Evolutionary conservation across 2,113 vertebrate genomes (phyloP).

Genomic region (Bubalus kerabau): DNA sequence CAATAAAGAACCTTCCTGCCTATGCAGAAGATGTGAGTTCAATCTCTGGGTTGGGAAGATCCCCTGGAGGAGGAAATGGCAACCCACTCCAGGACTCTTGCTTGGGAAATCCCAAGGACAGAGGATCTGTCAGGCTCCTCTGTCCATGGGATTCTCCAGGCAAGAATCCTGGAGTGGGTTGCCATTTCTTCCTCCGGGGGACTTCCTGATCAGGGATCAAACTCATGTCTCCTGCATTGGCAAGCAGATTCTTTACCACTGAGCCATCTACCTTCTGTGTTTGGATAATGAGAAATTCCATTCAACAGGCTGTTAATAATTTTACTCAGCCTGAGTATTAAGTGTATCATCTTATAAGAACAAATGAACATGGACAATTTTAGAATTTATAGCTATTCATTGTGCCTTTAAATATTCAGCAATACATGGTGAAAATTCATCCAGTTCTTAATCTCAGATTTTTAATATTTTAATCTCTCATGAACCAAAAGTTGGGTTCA

Average conservation of each 20-base stretch:
- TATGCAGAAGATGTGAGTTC: neutral
- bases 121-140: neutral
- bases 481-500: neutral
- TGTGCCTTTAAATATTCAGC: neutral
- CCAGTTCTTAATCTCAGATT: neutral
- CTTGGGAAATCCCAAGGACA: neutral
- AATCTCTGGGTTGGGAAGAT: neutral
- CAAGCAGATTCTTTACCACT: neutral
- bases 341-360: neutral
- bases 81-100: neutral
- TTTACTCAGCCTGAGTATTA: neutral
- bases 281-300: constrained; percentile 1
- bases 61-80: neutral
- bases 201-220: neutral
- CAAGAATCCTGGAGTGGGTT: neutral
- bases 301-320: constrained; percentile 20
- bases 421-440: neutral
- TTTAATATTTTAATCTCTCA: neutral
- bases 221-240: neutral
- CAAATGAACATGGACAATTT: neutral
- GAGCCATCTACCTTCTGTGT: neutral
- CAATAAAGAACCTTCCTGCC: neutral
- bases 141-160: neutral
- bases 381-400: neutral
- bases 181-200: neutral